Conservation (phyloP, 2,888 invertebrate genomes). For the Hypomecis atomaria region DNA sequence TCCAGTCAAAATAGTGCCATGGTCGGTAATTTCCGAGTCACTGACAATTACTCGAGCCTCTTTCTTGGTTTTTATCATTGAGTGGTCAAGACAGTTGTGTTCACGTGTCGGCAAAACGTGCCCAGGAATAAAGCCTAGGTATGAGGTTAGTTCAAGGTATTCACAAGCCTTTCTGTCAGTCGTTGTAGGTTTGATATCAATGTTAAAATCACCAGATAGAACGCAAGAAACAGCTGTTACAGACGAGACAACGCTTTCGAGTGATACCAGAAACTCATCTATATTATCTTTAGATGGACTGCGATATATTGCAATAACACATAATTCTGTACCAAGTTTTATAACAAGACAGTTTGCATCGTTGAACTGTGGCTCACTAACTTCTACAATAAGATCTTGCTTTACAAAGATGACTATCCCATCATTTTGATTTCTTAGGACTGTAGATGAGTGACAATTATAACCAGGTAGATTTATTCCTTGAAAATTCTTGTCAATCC, state of each 20-base stretch:
- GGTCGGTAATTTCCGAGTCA: conserved; percentile 14
- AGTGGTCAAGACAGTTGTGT: conserved; percentile 12
- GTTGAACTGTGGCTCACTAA: conserved; percentile 11
- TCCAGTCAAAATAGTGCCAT: conserved; percentile 14
- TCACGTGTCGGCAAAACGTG: conserved; percentile 13
- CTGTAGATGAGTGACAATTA: conserved; percentile 1
- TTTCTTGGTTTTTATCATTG: not conserved
- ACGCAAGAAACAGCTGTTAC: not conserved
- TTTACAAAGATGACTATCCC: conserved; percentile 15
- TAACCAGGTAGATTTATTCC: conserved; percentile 11
- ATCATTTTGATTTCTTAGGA: conserved; percentile 20
- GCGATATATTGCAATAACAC: conserved; percentile 5
- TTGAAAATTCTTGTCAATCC: conserved; percentile 6
- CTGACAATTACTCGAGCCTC: conserved; percentile 5
- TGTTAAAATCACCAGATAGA: conserved; percentile 15
- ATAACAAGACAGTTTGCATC: conserved; percentile 18
- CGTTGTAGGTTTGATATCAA: conserved; percentile 3
- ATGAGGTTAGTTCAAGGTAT: conserved; percentile 16
- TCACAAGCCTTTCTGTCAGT: conserved; percentile 10
- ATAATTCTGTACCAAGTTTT: not conserved
- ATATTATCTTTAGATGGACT: conserved; percentile 9
- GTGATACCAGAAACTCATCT: not conserved
- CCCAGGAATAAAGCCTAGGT: conserved; percentile 17
- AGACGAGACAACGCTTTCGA: conserved; percentile 1
- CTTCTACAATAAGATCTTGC: not conserved